Conservation (phyloP, 2,888 invertebrate species). For the Rhingia rostrata region DNA sequence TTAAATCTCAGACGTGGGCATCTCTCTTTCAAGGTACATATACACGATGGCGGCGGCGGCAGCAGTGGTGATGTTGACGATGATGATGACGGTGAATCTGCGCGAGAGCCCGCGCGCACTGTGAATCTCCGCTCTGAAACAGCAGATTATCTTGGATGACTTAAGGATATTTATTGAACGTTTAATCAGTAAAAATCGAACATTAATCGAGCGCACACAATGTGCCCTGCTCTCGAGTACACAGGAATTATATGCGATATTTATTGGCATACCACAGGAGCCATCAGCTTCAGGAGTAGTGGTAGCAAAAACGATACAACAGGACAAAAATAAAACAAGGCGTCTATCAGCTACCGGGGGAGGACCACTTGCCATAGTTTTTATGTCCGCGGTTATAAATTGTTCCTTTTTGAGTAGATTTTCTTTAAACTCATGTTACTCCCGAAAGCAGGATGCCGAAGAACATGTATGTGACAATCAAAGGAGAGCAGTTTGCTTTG, state of each 20-base stretch:
- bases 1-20: slow-evolving; percentile 50
- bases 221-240: slow-evolving; percentile 27
- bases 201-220: slow-evolving; percentile 67
- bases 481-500: slow-evolving; percentile 33
- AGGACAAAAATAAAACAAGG: not conserved
- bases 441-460: slow-evolving; percentile 27
- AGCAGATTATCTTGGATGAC: slow-evolving; percentile 71
- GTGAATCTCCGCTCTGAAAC: slow-evolving; percentile 49
- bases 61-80: slow-evolving; percentile 60
- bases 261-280: slow-evolving; percentile 65
- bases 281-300: slow-evolving; percentile 16
- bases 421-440: slow-evolving; percentile 1
- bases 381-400: slow-evolving; percentile 51
- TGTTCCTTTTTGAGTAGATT: slow-evolving; percentile 42
- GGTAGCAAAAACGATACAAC: not conserved
- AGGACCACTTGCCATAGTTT: slow-evolving; percentile 37
- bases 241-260: slow-evolving; percentile 62
- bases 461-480: slow-evolving; percentile 54
- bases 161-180: slow-evolving; percentile 73
- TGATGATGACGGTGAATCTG: slow-evolving; percentile 61
- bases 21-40: slow-evolving; percentile 23
- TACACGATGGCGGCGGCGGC: slow-evolving; percentile 5
- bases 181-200: slow-evolving; percentile 71
- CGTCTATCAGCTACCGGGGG: slow-evolving; percentile 44
- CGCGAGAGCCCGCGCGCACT: slow-evolving; percentile 22